A percentile compares a stretch with the other conserved stretches of the same genome.
Evolutionary conservation across 2,113 vertebrate species (phyloP).

Genomic region (Gobius niger): DNA sequence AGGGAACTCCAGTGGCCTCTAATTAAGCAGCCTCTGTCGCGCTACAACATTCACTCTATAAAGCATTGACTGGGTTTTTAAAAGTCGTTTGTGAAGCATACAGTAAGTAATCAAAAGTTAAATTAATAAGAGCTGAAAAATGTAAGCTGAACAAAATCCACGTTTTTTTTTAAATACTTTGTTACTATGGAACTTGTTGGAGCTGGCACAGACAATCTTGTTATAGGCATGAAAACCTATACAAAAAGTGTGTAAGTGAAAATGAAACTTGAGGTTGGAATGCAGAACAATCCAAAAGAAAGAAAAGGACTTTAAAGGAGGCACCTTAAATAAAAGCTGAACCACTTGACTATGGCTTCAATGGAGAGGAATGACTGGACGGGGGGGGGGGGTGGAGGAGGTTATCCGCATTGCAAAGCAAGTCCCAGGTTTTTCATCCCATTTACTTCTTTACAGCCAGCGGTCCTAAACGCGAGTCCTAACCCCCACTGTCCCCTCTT

Average conservation of each 20-base stretch:
- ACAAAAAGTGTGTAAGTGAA: neutral
- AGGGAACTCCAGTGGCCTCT: neutral
- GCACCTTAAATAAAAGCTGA: slow-evolving; percentile 56
- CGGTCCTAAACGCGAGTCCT: neutral
- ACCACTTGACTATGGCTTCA: slow-evolving; percentile 49
- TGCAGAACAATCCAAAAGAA: slow-evolving; percentile 57
- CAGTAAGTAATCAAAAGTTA: too few species aligned
- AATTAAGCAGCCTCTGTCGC: neutral
- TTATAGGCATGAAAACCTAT: too few species aligned
- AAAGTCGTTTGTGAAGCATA: neutral
- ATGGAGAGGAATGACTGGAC: slow-evolving; percentile 35
- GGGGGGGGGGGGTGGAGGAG: slow-evolving; percentile 41
- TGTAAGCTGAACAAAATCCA: too few species aligned
- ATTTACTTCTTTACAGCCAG: slow-evolving; percentile 17
- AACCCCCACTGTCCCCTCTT: slow-evolving; percentile 23
- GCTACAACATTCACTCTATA: neutral
- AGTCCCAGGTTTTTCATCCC: slow-evolving; percentile 44
- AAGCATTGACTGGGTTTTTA: neutral
- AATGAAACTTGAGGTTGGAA: slow-evolving; percentile 52
- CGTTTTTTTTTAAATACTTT: neutral
- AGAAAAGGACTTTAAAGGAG: slow-evolving; percentile 21
- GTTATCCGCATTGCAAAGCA: slow-evolving; percentile 25
- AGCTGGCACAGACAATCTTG: too few species aligned
- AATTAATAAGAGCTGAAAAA: too few species aligned
- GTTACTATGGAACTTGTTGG: neutral